phyloP scores from a whole-genome alignment of 2,113 vertebrate species.

The Monopterus albus region DNA sequence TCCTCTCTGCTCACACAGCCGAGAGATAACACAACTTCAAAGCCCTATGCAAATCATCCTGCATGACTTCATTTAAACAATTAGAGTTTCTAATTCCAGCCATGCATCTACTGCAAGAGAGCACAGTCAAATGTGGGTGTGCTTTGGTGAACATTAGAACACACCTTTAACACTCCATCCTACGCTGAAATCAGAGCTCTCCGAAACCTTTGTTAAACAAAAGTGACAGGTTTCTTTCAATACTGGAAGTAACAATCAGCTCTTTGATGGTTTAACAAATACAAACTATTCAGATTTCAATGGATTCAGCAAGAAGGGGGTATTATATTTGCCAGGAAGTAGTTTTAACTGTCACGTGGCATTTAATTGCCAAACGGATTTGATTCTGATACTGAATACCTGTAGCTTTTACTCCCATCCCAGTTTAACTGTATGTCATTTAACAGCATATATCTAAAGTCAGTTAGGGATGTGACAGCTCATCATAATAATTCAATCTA shows the following conservation, averaged over 20 bases:
- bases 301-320: slow-evolving; percentile 7
- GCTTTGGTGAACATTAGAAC: slow-evolving; percentile 18
- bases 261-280: slow-evolving; percentile 36
- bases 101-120: slow-evolving; percentile 15
- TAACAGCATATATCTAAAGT: background rate
- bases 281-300: slow-evolving; percentile 26
- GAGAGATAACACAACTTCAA: slow-evolving; percentile 28
- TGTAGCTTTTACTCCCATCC: background rate
- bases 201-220: slow-evolving; percentile 42
- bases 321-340: slow-evolving; percentile 26
- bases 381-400: slow-evolving; percentile 1
- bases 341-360: slow-evolving; percentile 4
- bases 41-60: slow-evolving; percentile 9
- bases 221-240: slow-evolving; percentile 14
- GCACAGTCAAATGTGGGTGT: slow-evolving; percentile 7
- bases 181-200: slow-evolving; percentile 8
- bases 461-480: background rate
- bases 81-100: slow-evolving; percentile 39
- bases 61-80: slow-evolving; percentile 45
- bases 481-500: background rate
- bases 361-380: background rate
- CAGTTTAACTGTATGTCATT: background rate
- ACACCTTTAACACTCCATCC: slow-evolving; percentile 41
- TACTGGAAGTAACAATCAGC: slow-evolving; percentile 6
- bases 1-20: background rate